These are phyloP conservation scores for Nannoperca obscura DNA, from an alignment of 2,797 vertebrate genomes.

Conservation along the genomic window DNA sequence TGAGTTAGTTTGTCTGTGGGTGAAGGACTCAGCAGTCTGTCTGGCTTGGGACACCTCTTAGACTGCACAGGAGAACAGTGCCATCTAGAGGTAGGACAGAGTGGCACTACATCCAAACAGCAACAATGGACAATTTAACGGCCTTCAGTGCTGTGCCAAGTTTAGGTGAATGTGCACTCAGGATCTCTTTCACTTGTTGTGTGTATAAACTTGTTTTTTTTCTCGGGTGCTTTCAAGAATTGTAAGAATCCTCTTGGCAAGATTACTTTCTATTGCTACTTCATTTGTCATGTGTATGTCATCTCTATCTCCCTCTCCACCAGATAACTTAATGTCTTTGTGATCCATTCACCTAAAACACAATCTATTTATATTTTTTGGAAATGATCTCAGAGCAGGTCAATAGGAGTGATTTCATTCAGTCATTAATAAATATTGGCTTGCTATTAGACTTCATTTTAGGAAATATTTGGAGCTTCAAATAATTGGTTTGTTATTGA, in stretches of 20 bases:
- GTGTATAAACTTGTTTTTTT: slow-evolving; percentile 15
- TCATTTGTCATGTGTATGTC: neutral
- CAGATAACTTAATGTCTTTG: neutral
- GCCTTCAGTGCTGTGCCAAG: slow-evolving; percentile 51
- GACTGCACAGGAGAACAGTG: slow-evolving; percentile 36
- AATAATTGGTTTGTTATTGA: neutral
- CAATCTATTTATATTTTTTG: neutral
- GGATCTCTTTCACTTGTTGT: slow-evolving; percentile 15
- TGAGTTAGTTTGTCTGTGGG: slow-evolving; percentile 14
- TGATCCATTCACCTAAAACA: neutral
- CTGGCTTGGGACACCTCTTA: slow-evolving; percentile 12
- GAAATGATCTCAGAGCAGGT: neutral
- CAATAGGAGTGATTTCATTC: neutral
- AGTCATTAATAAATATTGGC: neutral
- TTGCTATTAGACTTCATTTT: neutral
- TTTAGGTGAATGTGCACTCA: slow-evolving; percentile 39
- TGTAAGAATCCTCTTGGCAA: slow-evolving; percentile 9
- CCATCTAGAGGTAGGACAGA: slow-evolving; percentile 54
- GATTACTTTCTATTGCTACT: neutral
- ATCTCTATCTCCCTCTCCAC: neutral
- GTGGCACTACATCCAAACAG: slow-evolving; percentile 24
- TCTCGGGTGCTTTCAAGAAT: neutral
- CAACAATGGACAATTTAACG: slow-evolving; percentile 54
- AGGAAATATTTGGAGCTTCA: neutral
- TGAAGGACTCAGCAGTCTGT: slow-evolving; percentile 7